Evolutionary conservation across 2,888 invertebrate species (phyloP), one percentile per base, ranked within the genome.

Genomic region (Drosophila lutescens): DNA sequence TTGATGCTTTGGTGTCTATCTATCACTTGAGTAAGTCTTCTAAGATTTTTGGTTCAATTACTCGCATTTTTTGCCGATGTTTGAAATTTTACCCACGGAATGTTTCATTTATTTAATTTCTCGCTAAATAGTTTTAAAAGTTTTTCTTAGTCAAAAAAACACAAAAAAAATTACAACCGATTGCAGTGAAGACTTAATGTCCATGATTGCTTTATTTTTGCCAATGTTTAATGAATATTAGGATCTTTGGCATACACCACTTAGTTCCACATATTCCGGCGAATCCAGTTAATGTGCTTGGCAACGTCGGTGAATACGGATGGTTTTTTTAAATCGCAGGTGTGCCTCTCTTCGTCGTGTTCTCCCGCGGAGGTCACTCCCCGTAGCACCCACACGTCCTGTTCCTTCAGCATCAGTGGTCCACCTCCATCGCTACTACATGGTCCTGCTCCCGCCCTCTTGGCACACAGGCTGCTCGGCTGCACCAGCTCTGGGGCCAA

Each of bases 231-330:
- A 55, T 43, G 50, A 62, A 74, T 5, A n/a, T 36, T 30, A 36
- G 1, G 38, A 36, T 46, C 55, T 13, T 17, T 34, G 17, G 13
- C 34, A 6, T 26, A 10, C 2, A n/a, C 23, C 20, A 9, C 8
- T 78, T 30, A 63, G 47, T 70, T 68, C 88, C 80, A 78, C 77
- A 90, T 85, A 55, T 89, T 87, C 20, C 61, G 63, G 13, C 77
- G 81, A 26, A 95, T 92, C 94, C 94, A 94, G 12, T 85, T 73
- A 30, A 92, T 88, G 80, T 93, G 93, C 79, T 94, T 93, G 2
- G 94, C 94, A 26, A 93, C 90, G 80, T 96, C 95, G 0, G 94
- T 94, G 81, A 95, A 95, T 10, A 95, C 93, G 1, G 94, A 91
- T 77, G 93, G 95, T 76, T 95, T 93, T 34, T 93, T 89, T 0